A percentile compares a stretch with the other conserved stretches of the same genome.
Conservation (phyloP, 2,888 invertebrate species). For the Timandra comae region DNA sequence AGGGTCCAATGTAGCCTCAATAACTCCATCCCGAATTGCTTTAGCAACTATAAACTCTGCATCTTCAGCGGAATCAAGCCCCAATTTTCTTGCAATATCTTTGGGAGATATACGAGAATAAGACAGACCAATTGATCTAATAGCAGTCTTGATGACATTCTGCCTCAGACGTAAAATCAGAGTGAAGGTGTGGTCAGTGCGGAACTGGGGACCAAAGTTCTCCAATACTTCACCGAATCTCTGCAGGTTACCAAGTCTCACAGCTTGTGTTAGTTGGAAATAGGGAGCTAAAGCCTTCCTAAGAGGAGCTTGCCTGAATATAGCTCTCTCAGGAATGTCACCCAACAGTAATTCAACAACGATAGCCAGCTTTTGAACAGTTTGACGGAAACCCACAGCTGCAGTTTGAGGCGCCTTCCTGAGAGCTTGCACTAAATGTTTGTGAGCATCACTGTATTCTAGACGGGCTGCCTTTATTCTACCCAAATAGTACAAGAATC, state of each 20-base stretch:
- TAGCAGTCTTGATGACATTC: constrained; percentile 99
- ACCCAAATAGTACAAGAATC: constrained; percentile 97
- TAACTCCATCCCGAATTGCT: constrained; percentile 98
- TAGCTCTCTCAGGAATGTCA: constrained; percentile 97
- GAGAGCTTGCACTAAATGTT: constrained; percentile 94
- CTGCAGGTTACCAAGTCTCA: constrained; percentile 95
- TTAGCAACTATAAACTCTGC: constrained; percentile 99
- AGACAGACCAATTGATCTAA: constrained; percentile 95
- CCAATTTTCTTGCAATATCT: constrained; percentile 95
- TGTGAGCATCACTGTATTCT: constrained; percentile 98
- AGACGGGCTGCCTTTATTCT: constrained; percentile 98
- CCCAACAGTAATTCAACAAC: constrained; percentile 96
- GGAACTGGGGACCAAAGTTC: constrained; percentile 93
- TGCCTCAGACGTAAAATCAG: constrained; percentile 96
- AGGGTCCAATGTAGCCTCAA: constrained; percentile 97
- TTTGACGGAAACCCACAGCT: constrained; percentile 99
- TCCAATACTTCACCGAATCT: constrained; percentile 95
- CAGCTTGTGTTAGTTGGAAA: constrained; percentile 97
- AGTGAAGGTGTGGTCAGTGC: constrained; percentile 96
- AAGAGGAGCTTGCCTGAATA: constrained; percentile 94
- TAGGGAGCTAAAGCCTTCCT: constrained; percentile 95
- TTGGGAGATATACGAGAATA: constrained; percentile 97
- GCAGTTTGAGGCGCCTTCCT: constrained; percentile 98
- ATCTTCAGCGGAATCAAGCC: constrained; percentile 96
- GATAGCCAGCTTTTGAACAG: constrained; percentile 95